Evolutionary conservation across 2,888 invertebrate species (phyloP).

Genomic region (Polydrusus cervinus): DNA sequence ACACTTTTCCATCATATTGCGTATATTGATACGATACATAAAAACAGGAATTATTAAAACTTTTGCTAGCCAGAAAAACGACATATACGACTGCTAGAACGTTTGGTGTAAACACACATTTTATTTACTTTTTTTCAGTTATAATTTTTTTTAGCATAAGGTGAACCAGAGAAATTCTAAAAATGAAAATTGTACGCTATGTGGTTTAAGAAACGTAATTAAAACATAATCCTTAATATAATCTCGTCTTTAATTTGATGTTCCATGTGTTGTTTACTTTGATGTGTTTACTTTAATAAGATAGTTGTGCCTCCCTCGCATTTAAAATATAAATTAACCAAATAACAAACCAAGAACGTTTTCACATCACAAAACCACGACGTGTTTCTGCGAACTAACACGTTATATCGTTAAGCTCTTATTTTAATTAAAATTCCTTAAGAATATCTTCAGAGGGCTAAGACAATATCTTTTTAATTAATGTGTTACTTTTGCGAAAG

Average conservation of each 20-base stretch:
- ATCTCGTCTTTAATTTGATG: not conserved
- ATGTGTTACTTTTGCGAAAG: not conserved
- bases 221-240: not conserved
- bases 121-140: no score
- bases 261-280: not conserved
- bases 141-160: no score
- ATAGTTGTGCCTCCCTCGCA: not conserved
- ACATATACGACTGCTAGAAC: no score
- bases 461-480: slow-evolving; percentile 13
- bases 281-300: slow-evolving; percentile 1
- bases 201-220: not conserved
- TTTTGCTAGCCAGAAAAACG: no score
- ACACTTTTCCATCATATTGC: no score
- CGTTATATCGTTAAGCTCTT: not conserved
- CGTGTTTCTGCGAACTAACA: slow-evolving; percentile 14
- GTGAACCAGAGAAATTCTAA: no score
- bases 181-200: no score
- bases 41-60: no score
- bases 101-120: no score
- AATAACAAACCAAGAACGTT: not conserved
- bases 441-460: not conserved
- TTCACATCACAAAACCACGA: not conserved
- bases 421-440: slow-evolving; percentile 11
- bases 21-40: no score
- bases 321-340: slow-evolving; percentile 10